A percentile compares a stretch with the other conserved stretches of the same genome.
Conservation (phyloP, 2,797 vertebrate species). For the Poeciliopsis presidionis region DNA sequence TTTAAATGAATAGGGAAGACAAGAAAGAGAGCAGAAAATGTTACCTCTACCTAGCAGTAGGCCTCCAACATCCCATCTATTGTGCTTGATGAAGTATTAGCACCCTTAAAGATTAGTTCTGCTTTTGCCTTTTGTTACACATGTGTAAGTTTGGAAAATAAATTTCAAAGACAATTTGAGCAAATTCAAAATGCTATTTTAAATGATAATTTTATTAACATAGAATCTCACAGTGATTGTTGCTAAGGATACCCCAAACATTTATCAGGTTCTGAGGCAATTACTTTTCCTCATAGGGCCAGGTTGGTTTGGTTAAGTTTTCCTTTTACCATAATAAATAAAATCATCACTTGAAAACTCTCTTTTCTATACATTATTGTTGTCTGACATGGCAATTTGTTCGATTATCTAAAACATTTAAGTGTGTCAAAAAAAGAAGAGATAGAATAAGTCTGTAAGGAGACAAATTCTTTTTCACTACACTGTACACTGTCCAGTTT, state of each 20-base stretch:
- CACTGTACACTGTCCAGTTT: slow-evolving; percentile 36
- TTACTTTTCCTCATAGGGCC: neutral
- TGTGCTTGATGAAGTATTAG: neutral
- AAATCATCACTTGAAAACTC: neutral
- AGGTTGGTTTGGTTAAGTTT: neutral
- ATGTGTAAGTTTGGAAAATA: neutral
- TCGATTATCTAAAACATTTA: neutral
- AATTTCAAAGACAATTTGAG: neutral
- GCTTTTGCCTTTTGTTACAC: neutral
- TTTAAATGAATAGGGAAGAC: slow-evolving; percentile 47
- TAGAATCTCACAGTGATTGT: neutral
- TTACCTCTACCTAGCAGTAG: slow-evolving; percentile 16
- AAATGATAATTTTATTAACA: neutral
- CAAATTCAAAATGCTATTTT: neutral
- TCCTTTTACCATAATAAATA: neutral
- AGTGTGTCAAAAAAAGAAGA: neutral
- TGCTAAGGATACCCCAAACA: neutral
- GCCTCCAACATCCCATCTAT: slow-evolving; percentile 16
- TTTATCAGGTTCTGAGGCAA: neutral
- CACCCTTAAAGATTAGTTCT: neutral
- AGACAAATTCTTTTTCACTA: neutral
- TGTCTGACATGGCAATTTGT: neutral
- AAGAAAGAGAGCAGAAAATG: slow-evolving; percentile 20
- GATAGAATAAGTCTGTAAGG: neutral
- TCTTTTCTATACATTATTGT: neutral